Evolutionary conservation across 2,797 vertebrate species (phyloP).

Genomic region (Anguilla megastoma): DNA sequence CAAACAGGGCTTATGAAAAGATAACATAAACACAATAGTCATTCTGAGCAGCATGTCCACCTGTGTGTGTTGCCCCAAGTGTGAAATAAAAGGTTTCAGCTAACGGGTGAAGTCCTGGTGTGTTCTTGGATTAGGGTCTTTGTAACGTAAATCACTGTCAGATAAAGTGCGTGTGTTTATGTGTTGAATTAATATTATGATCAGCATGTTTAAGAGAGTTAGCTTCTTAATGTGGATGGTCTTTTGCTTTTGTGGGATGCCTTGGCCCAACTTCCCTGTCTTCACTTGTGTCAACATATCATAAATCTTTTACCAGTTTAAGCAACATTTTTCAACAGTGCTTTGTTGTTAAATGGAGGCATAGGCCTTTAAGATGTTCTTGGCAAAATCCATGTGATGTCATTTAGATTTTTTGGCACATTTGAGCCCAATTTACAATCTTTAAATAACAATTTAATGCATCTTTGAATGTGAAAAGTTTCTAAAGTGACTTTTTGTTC

Average conservation of each 20-base stretch:
- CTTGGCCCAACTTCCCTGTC: slow-evolving; percentile 70
- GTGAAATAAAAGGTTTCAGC: slow-evolving; percentile 80
- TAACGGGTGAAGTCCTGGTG: slow-evolving; percentile 81
- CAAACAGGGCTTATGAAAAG: slow-evolving; percentile 89
- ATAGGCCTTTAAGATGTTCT: slow-evolving; percentile 65
- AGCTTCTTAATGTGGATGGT: slow-evolving; percentile 86
- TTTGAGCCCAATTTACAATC: slow-evolving; percentile 71
- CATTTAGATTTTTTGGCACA: slow-evolving; percentile 67
- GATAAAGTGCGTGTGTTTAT: slow-evolving; percentile 83
- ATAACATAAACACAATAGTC: slow-evolving; percentile 86
- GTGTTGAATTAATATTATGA: slow-evolving; percentile 86
- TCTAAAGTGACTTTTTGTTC: slow-evolving; percentile 48
- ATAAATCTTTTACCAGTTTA: slow-evolving; percentile 73
- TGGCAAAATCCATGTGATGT: slow-evolving; percentile 69
- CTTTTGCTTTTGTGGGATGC: slow-evolving; percentile 69
- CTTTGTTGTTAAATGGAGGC: slow-evolving; percentile 64
- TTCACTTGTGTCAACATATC: slow-evolving; percentile 80
- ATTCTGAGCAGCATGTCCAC: slow-evolving; percentile 79
- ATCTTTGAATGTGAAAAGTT: slow-evolving; percentile 40
- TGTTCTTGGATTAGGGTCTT: slow-evolving; percentile 79
- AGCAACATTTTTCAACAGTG: slow-evolving; percentile 69
- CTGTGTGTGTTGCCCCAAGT: slow-evolving; percentile 80
- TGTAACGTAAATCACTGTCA: slow-evolving; percentile 85
- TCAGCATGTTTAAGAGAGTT: slow-evolving; percentile 83
- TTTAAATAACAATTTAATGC: slow-evolving; percentile 59